phyloP scores from a whole-genome alignment of 2,888 invertebrate species.

The Cordilura impudica region DNA sequence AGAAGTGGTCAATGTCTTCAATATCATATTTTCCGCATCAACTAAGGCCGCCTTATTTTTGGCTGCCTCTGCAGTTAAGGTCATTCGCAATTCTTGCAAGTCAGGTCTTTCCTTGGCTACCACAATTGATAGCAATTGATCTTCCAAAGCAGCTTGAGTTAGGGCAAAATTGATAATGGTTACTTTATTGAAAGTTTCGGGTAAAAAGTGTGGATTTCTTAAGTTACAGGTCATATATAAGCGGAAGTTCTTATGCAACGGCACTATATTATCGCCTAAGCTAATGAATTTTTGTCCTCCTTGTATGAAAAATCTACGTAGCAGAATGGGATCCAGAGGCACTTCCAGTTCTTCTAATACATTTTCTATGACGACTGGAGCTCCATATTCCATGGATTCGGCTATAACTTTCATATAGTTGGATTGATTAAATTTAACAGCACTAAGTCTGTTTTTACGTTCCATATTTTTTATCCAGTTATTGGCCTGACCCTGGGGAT shows the following conservation, averaged over 20 bases:
- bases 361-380: slow-evolving; percentile 89
- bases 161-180: slow-evolving; percentile 93
- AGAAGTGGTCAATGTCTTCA: slow-evolving; percentile 88
- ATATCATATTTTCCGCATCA: slow-evolving; percentile 92
- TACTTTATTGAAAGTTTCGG: slow-evolving; percentile 91
- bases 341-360: slow-evolving; percentile 91
- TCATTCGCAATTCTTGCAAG: slow-evolving; percentile 89
- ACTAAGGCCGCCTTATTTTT: slow-evolving; percentile 89
- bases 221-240: slow-evolving; percentile 93
- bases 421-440: slow-evolving; percentile 76
- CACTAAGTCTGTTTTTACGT: slow-evolving; percentile 75
- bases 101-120: slow-evolving; percentile 94
- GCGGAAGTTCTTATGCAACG: slow-evolving; percentile 87
- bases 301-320: slow-evolving; percentile 88
- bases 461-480: slow-evolving; percentile 95
- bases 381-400: slow-evolving; percentile 85
- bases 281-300: slow-evolving; percentile 87
- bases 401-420: slow-evolving; percentile 80
- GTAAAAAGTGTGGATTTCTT: slow-evolving; percentile 92
- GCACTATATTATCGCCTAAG: slow-evolving; percentile 90
- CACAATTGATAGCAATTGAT: slow-evolving; percentile 91
- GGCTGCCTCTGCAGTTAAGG: slow-evolving; percentile 87
- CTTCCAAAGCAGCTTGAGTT: slow-evolving; percentile 85
- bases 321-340: slow-evolving; percentile 88
- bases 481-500: slow-evolving; percentile 95